These are phyloP conservation scores for Argyra leucocephala DNA, from an alignment of 2,888 invertebrate species.

Conservation along the genomic window DNA sequence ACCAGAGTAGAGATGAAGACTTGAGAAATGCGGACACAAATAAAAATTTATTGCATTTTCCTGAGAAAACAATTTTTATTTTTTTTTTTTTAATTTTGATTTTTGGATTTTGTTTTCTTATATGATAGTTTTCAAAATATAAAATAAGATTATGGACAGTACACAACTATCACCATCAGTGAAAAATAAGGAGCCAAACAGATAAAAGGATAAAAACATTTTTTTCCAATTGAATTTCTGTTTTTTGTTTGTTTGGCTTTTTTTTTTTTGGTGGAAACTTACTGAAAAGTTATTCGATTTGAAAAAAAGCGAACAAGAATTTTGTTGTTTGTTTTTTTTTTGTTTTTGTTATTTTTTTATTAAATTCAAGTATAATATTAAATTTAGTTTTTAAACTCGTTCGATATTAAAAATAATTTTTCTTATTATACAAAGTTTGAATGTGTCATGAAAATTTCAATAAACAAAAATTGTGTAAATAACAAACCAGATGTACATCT, in stretches of 20 bases:
- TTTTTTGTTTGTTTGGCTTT: no score
- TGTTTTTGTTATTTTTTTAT: no score
- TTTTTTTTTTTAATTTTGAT: not conserved
- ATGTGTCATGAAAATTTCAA: no score
- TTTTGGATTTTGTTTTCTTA: no score
- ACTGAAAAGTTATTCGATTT: not conserved
- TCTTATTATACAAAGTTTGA: not conserved
- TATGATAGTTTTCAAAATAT: not conserved
- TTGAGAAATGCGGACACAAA: not conserved
- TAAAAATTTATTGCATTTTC: conserved; percentile 6
- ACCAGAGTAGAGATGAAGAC: not conserved
- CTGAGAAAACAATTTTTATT: not conserved
- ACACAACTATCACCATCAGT: no score
- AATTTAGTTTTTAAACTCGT: not conserved
- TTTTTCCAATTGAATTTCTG: not conserved
- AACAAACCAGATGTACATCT: no score
- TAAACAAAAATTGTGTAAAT: no score
- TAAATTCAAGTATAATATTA: not conserved
- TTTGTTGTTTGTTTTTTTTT: not conserved
- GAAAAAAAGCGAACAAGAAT: not conserved
- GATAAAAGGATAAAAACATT: not conserved
- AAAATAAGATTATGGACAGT: not conserved
- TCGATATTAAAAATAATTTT: not conserved
- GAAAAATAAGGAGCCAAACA: not conserved
- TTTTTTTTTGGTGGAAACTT: not conserved